A percentile compares a stretch with the other conserved stretches of the same genome.
Conservation (phyloP, 1,140 invertebrate genomes). For the Penaeus indicus region DNA sequence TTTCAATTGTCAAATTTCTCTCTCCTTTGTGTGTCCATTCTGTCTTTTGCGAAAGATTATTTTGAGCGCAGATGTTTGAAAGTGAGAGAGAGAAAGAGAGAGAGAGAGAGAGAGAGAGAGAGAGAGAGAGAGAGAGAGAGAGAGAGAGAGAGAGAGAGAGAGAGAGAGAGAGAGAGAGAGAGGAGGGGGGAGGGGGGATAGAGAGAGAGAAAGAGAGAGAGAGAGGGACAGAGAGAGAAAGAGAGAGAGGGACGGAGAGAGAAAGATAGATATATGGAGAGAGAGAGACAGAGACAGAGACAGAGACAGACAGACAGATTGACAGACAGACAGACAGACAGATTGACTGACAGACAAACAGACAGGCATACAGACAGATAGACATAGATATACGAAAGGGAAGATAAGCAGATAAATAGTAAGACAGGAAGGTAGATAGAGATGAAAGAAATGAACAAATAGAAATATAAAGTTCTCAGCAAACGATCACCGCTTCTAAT, state of each 20-base stretch:
- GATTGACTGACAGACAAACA: neutral
- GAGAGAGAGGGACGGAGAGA: neutral
- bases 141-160: neutral
- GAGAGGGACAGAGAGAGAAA: neutral
- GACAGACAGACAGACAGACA: neutral
- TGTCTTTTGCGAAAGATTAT: neutral
- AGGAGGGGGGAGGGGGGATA: too few relatives aligned
- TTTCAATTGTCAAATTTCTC: too few relatives aligned
- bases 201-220: too few relatives aligned
- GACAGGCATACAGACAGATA: neutral
- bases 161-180: neutral
- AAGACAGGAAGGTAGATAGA: neutral
- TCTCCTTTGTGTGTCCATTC: too few relatives aligned
- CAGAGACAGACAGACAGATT: too few relatives aligned
- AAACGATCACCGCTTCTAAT: too few relatives aligned
- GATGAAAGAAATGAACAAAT: too few relatives aligned
- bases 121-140: neutral
- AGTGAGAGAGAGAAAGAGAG: neutral
- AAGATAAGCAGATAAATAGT: neutral
- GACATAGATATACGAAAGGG: neutral
- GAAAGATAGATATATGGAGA: neutral
- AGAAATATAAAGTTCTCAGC: too few relatives aligned
- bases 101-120: neutral
- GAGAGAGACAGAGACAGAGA: too few relatives aligned
- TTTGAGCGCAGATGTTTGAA: neutral